Evolutionary conservation across 37 sponge, comb jelly and placozoan species (phyloP).

Genomic region (Eunapius fragilis): DNA sequence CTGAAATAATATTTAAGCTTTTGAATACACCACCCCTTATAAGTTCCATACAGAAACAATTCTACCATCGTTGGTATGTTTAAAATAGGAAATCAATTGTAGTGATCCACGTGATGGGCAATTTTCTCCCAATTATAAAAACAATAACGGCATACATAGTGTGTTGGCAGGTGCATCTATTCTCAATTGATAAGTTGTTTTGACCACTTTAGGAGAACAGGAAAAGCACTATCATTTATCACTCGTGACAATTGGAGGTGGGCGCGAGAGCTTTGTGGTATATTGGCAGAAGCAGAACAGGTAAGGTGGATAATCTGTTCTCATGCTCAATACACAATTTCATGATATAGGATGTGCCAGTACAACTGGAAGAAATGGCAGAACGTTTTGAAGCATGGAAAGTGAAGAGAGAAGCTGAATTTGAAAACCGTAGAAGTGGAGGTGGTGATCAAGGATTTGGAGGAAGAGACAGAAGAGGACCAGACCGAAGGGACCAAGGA

Average conservation of each 20-base stretch:
- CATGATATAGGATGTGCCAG: conserved; percentile 92
- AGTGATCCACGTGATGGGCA: too few species aligned
- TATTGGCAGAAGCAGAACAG: conserved; percentile 86
- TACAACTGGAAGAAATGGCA: conserved; percentile 86
- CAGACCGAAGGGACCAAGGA: background rate
- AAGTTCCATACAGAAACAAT: too few species aligned
- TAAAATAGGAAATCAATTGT: too few species aligned
- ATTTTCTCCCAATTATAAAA: too few species aligned
- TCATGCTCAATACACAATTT: too few species aligned
- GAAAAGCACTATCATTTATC: conserved; percentile 88
- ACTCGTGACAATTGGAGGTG: conserved; percentile 92
- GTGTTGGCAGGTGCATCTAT: too few species aligned
- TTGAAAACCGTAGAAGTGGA: conserved; percentile 19
- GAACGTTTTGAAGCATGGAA: conserved; percentile 80
- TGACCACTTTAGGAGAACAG: conserved; percentile 47
- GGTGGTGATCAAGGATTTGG: background rate
- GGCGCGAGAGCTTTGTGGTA: conserved; percentile 75
- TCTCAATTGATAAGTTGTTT: too few species aligned
- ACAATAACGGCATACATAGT: too few species aligned
- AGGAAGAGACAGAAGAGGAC: conserved; percentile 3
- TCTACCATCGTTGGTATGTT: too few species aligned
- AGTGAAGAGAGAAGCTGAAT: conserved; percentile 36
- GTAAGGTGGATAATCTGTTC: too few species aligned
- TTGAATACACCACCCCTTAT: too few species aligned
- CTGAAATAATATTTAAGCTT: too few species aligned